Conservation (phyloP, 2,797 vertebrate genomes). For the Helostoma temminkii region DNA sequence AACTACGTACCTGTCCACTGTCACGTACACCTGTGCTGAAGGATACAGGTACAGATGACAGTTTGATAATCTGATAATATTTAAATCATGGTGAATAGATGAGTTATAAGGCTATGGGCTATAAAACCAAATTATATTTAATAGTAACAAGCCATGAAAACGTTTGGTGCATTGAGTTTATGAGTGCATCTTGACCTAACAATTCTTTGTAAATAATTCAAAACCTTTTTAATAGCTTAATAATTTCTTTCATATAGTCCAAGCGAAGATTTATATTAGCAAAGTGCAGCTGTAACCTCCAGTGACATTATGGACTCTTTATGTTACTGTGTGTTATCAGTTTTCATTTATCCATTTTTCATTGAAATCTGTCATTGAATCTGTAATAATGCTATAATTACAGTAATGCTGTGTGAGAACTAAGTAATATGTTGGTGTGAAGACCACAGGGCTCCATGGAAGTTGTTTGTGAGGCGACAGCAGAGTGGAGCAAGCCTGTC, state of each 20-base stretch:
- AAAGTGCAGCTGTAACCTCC: background rate
- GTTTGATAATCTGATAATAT: background rate
- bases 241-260: background rate
- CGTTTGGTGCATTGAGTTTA: too few species aligned
- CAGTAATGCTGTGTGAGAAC: conserved; percentile 29
- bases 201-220: too few species aligned
- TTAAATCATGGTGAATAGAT: background rate
- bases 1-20: conserved; percentile 88
- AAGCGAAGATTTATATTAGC: background rate
- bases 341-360: background rate
- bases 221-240: too few species aligned
- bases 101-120: too few species aligned
- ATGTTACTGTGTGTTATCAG: background rate
- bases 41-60: conserved; percentile 91
- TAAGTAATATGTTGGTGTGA: conserved; percentile 60
- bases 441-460: conserved; percentile 92
- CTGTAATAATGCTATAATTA: background rate
- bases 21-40: conserved; percentile 87
- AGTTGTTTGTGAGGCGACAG: conserved; percentile 89
- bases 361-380: background rate
- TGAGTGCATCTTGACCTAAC: too few species aligned
- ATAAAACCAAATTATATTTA: too few species aligned
- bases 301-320: background rate
- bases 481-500: conserved; percentile 88
- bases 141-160: too few species aligned